phyloP scores from a whole-genome alignment of 2,113 vertebrate genomes.

The Ancistrus triradiatus region DNA sequence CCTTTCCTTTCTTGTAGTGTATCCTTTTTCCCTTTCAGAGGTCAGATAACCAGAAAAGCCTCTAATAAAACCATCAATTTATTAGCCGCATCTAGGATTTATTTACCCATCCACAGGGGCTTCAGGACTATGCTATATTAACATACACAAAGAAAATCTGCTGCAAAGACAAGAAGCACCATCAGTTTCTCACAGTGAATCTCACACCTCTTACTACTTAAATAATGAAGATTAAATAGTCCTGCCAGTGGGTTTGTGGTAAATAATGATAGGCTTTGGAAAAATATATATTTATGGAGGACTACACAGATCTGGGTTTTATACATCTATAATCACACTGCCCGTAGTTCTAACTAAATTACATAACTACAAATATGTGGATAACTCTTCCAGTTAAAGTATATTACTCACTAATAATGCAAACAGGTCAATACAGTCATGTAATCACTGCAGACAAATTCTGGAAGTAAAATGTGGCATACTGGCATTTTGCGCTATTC shows the following conservation, averaged over 20 bases:
- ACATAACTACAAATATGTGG: too few species aligned
- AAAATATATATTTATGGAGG: too few species aligned
- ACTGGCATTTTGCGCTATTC: too few species aligned
- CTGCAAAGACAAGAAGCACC: not conserved
- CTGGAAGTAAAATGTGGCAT: too few species aligned
- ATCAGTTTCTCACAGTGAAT: not conserved
- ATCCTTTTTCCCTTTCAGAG: constrained; percentile 61
- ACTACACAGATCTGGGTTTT: too few species aligned
- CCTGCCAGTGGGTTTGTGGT: not conserved
- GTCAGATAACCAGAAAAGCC: constrained; percentile 52
- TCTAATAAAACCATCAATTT: constrained; percentile 73
- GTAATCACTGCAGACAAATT: too few species aligned
- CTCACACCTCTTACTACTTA: not conserved
- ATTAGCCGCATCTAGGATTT: constrained; percentile 60
- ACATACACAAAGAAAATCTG: constrained; percentile 3
- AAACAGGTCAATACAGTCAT: too few species aligned
- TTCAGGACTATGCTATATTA: not conserved
- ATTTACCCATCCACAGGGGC: constrained; percentile 31
- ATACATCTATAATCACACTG: too few species aligned
- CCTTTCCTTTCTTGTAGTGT: constrained; percentile 67
- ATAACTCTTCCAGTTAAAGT: too few species aligned
- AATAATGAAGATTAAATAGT: not conserved
- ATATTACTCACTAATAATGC: too few species aligned
- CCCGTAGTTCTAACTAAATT: too few species aligned
- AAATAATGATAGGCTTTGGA: not conserved